Conservation (phyloP, 2,888 invertebrate species). For the Iselma pallidipennis region DNA sequence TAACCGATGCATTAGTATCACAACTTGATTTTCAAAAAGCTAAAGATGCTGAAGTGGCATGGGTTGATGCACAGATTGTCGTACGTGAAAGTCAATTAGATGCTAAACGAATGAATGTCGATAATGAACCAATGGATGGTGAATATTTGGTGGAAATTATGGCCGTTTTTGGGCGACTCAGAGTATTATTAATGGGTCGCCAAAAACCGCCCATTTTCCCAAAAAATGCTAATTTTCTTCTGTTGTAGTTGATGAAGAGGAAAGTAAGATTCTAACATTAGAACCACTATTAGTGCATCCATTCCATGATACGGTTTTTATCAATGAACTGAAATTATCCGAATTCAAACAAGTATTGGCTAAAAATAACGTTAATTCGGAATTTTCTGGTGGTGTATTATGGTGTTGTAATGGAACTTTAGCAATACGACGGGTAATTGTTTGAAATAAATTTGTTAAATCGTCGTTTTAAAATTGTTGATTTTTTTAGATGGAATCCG, state of each 20-base stretch:
- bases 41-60: slow-evolving; percentile 92
- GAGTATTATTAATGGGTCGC: too few species aligned
- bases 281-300: slow-evolving; percentile 65
- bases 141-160: slow-evolving; percentile 21
- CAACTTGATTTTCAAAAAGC: slow-evolving; percentile 83
- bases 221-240: neutral
- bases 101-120: slow-evolving; percentile 55
- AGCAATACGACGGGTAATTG: slow-evolving; percentile 78
- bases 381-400: slow-evolving; percentile 89
- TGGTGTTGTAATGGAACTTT: slow-evolving; percentile 92
- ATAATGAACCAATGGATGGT: slow-evolving; percentile 57
- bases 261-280: slow-evolving; percentile 68
- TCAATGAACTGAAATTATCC: slow-evolving; percentile 91
- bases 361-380: slow-evolving; percentile 77
- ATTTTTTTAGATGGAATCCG: slow-evolving; percentile 80
- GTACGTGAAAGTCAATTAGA: slow-evolving; percentile 66
- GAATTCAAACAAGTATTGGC: slow-evolving; percentile 84
- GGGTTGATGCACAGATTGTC: slow-evolving; percentile 84
- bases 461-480: neutral
- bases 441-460: neutral
- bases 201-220: too few species aligned
- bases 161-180: slow-evolving; percentile 2
- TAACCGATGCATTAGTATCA: slow-evolving; percentile 90
- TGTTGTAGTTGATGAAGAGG: slow-evolving; percentile 56
- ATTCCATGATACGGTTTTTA: slow-evolving; percentile 82